Percentiles rank a stretch among this genome's conserved stretches.
Conservation (phyloP, 1,140 invertebrate species). For the Drosophila parvula region DNA sequence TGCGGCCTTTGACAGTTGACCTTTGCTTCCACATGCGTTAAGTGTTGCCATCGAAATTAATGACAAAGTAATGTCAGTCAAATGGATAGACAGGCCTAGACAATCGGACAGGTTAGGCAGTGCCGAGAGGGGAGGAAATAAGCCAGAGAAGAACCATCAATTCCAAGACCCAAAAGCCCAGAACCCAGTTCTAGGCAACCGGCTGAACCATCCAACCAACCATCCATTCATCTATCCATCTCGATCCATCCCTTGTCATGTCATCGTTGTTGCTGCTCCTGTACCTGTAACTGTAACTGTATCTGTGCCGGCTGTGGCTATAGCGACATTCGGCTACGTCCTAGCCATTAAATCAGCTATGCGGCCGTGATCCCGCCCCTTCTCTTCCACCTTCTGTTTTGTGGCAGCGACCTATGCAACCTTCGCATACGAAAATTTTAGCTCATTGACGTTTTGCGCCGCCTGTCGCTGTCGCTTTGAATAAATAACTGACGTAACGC, state of each 20-base stretch:
- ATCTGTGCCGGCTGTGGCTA: constrained; percentile 21
- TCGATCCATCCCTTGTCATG: constrained; percentile 75
- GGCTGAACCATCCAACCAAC: constrained; percentile 23
- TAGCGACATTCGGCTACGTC: constrained; percentile 30
- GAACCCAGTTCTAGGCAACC: constrained; percentile 34
- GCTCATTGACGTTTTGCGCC: constrained; percentile 81
- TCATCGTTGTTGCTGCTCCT: constrained; percentile 54
- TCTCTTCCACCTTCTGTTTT: constrained; percentile 28
- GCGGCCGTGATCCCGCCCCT: constrained; percentile 17
- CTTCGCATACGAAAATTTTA: constrained; percentile 69
- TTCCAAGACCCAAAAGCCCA: constrained; percentile 49
- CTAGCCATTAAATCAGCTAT: constrained; percentile 28
- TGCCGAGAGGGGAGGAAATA: constrained; percentile 13
- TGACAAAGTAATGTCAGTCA: constrained; percentile 83
- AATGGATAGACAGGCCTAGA: constrained; percentile 67
- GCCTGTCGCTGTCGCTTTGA: constrained; percentile 74
- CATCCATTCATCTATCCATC: constrained; percentile 40
- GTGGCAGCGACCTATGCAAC: constrained; percentile 46
- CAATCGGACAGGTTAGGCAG: constrained; percentile 52
- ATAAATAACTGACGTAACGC: constrained; percentile 79
- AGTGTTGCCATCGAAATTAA: constrained; percentile 77
- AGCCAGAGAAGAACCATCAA: constrained; percentile 53
- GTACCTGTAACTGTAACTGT: constrained; percentile 6
- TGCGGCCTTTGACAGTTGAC: constrained; percentile 64
- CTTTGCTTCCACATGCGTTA: constrained; percentile 58